These are phyloP conservation scores for Lepidocyrtoides sp. DNA, from an alignment of 2,888 invertebrate species.

Conservation along the genomic window DNA sequence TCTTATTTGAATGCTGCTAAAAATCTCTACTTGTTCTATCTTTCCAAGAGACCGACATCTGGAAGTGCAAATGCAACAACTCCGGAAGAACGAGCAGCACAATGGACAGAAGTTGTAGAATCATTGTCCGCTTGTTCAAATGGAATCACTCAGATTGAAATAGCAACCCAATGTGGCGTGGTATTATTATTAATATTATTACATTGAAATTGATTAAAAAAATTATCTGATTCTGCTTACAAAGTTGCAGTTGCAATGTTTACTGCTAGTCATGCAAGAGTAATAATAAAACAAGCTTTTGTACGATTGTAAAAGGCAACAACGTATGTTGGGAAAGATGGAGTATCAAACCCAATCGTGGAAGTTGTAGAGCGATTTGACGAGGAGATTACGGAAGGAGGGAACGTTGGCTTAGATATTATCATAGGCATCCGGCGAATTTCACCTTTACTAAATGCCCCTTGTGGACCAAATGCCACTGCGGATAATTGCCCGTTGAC, in stretches of 20 bases:
- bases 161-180: constrained; percentile 14
- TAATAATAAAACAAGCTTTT: neutral
- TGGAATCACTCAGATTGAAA: neutral
- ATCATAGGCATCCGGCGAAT: too few relatives aligned
- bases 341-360: neutral
- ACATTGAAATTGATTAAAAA: too few relatives aligned
- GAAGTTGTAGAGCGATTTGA: constrained; percentile 50
- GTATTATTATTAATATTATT: too few relatives aligned
- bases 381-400: neutral
- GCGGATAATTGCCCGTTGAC: too few relatives aligned
- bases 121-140: constrained; percentile 22
- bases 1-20: constrained; percentile 70
- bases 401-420: constrained; percentile 53
- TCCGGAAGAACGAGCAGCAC: neutral
- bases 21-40: constrained; percentile 67
- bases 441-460: too few relatives aligned
- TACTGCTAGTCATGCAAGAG: too few relatives aligned
- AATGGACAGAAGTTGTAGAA: constrained; percentile 56
- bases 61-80: neutral
- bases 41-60: constrained; percentile 22
- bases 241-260: too few relatives aligned
- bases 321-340: constrained; percentile 26
- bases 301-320: constrained; percentile 22
- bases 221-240: too few relatives aligned
- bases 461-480: too few relatives aligned